phyloP scores from a whole-genome alignment of 2,888 invertebrate species.

The Troides oblongomaculatus region DNA sequence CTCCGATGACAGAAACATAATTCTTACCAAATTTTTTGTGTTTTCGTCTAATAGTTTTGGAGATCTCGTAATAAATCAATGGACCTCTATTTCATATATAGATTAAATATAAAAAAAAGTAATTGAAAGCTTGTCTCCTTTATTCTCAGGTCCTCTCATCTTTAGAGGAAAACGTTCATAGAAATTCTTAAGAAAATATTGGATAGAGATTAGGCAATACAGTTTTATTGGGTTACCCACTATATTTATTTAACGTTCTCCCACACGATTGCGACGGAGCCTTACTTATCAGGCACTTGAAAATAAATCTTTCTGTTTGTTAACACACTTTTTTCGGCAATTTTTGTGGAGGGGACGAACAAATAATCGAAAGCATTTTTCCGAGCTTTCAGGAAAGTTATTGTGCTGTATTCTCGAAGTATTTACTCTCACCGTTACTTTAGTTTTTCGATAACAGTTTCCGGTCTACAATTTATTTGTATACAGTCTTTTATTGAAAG shows the following conservation, averaged over 20 bases:
- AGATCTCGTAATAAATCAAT: no score
- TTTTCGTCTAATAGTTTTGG: no score
- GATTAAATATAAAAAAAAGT: no score
- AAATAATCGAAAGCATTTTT: slow-evolving; percentile 48
- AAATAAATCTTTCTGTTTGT: slow-evolving; percentile 77
- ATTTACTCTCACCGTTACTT: neutral
- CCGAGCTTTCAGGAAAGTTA: slow-evolving; percentile 13
- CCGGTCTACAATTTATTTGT: neutral
- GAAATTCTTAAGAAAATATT: slow-evolving; percentile 76
- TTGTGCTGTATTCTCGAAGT: neutral
- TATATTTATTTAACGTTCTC: slow-evolving; percentile 75
- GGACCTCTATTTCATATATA: no score
- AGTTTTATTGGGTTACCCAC: slow-evolving; percentile 76
- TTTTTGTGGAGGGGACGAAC: slow-evolving; percentile 48
- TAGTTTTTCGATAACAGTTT: no score
- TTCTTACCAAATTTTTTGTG: no score
- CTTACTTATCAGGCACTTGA: slow-evolving; percentile 66
- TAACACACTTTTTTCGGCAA: slow-evolving; percentile 67
- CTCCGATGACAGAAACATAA: no score
- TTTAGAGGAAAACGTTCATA: slow-evolving; percentile 69
- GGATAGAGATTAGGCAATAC: slow-evolving; percentile 78
- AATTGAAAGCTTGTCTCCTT: slow-evolving; percentile 42
- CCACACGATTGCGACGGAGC: slow-evolving; percentile 50
- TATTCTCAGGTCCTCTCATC: slow-evolving; percentile 35
- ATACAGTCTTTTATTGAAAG: no score